Percentiles rank a stretch among this genome's conserved stretches.
Evolutionary conservation across 2,797 vertebrate species (phyloP).

Genomic region (Lerista edwardsae): DNA sequence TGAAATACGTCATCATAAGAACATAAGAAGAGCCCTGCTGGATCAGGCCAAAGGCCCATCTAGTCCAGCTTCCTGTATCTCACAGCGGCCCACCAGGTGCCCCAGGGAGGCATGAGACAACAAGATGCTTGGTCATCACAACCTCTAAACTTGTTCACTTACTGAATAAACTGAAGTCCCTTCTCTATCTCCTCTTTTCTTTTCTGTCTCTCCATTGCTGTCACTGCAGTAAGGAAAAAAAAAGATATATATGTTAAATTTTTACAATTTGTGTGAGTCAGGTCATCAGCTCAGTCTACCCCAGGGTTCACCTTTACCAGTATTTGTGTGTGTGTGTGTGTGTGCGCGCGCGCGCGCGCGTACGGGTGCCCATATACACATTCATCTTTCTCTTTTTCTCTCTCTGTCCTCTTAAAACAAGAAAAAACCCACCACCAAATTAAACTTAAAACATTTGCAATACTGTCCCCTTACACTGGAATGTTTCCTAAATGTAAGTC

Average conservation of each 20-base stretch:
- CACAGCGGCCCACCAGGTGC: too few species aligned
- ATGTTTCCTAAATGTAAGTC: neutral
- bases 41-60: too few species aligned
- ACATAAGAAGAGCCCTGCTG: too few species aligned
- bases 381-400: neutral
- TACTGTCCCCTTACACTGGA: neutral
- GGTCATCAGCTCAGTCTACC: neutral
- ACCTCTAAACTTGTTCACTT: constrained; percentile 70
- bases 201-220: constrained; percentile 90
- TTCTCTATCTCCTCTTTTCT: constrained; percentile 97
- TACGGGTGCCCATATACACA: neutral
- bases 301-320: neutral
- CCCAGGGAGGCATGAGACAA: too few species aligned
- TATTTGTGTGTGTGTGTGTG: too few species aligned
- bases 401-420: neutral
- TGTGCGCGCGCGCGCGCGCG: too few species aligned
- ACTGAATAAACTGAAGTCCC: constrained; percentile 98
- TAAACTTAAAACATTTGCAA: neutral
- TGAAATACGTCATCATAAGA: too few species aligned
- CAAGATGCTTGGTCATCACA: rapidly evolving
- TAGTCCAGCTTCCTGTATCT: too few species aligned
- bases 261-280: neutral
- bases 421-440: neutral
- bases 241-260: neutral
- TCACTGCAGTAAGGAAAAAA: constrained; percentile 68